Evolutionary conservation across 1,140 invertebrate genomes (phyloP), one percentile per base, ranked within the genome.

Genomic region (Oncopeltus fasciatus): DNA sequence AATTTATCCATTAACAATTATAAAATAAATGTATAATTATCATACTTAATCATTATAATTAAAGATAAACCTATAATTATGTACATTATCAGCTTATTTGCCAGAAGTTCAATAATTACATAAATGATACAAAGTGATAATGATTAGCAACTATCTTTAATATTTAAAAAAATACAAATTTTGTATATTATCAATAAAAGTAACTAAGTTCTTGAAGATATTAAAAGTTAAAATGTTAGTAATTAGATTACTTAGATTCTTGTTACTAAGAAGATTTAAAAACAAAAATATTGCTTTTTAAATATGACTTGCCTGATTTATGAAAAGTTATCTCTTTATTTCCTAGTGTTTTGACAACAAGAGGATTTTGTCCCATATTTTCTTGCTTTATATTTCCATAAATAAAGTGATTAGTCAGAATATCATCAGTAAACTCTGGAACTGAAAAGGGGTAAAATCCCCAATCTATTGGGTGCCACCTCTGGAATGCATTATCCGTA

Each of bases 381-480:
- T 80, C 74, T 64, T 81, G 77, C 61, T 74, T 76, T 31, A 82
- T 71, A 66, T 79, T 75, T 4, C 79, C 80, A 57, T 75, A 73
- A 18, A 83, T 72, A 69, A 83, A 81, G 68, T 83, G 81, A 70
- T 83, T 83, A 33, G 77, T 73, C 59, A 83, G 75, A 49, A 82
- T 74, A 61, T 73, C 76, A 68, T 81, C 79, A 9, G 80, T 81
- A 67, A 83, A 83, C 68, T 82, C 80, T 12, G 78, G 78, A 31
- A 83, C 81, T 65, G 78, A 78, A 69, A 83, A 83, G 3, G 81
- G 81, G 70, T 83, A 83, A 72, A 83, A 83, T 33, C 81, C 81
- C 81, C 81, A 83, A 70, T 83, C 81, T 63, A 83, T 83, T 43
- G 81, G 81, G 71, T 82, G 80, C 79, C 80, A 83, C 61, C 79